Evolutionary conservation across 2,113 vertebrate species (phyloP).

Genomic region (Cololabis saira): DNA sequence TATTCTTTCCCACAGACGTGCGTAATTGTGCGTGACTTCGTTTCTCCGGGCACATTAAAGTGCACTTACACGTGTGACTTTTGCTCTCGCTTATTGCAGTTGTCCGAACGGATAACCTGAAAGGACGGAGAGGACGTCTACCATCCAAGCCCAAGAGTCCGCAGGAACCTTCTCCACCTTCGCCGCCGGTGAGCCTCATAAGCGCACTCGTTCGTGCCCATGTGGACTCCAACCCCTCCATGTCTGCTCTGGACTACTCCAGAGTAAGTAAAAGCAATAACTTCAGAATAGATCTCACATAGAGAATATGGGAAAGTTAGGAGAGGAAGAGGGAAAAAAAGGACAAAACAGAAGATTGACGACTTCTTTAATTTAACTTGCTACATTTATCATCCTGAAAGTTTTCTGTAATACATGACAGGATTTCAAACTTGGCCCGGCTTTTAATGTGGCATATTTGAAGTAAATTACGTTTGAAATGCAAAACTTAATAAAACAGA

Average conservation of each 20-base stretch:
- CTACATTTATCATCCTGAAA: constrained; percentile 50
- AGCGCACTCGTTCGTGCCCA: constrained; percentile 97
- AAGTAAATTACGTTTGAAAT: constrained; percentile 86
- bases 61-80: constrained; percentile 31
- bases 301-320: background rate
- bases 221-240: constrained; percentile 98
- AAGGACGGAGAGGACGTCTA: constrained; percentile 95
- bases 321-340: background rate
- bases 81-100: constrained; percentile 76
- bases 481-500: constrained; percentile 83
- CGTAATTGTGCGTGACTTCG: constrained; percentile 6
- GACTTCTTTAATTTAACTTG: constrained; percentile 38
- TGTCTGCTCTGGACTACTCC: constrained; percentile 98
- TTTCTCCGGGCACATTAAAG: background rate
- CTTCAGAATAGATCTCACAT: constrained; percentile 4
- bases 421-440: constrained; percentile 62
- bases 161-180: constrained; percentile 95
- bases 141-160: constrained; percentile 99
- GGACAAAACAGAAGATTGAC: constrained; percentile 25
- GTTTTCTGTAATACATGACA: constrained; percentile 46
- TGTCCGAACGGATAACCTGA: constrained; percentile 96
- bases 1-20: background rate
- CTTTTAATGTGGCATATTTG: constrained; percentile 76
- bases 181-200: constrained; percentile 97
- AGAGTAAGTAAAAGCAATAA: constrained; percentile 84